These are phyloP conservation scores for Dipodomys ordii DNA, from an alignment of 2,113 vertebrate genomes.

Conservation along the genomic window DNA sequence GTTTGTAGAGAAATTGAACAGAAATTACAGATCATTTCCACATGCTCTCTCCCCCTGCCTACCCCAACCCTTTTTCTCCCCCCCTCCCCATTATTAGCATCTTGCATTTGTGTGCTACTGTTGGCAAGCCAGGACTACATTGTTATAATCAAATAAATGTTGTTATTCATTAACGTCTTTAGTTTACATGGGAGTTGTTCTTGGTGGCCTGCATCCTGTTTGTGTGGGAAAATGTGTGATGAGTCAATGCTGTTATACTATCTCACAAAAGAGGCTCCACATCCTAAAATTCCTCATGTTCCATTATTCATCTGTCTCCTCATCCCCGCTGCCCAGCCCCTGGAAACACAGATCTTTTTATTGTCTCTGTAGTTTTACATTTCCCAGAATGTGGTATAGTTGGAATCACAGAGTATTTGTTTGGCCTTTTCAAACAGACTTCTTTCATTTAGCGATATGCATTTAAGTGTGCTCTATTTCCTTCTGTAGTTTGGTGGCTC, in stretches of 20 bases:
- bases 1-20: background rate
- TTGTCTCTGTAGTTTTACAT: background rate
- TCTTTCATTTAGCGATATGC: background rate
- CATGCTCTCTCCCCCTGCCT: background rate
- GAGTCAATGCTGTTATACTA: background rate
- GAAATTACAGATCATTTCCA: background rate
- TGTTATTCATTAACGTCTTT: constrained; percentile 1
- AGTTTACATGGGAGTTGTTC: background rate
- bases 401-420: background rate
- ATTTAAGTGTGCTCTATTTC: background rate
- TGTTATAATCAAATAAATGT: background rate
- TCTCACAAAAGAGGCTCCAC: background rate
- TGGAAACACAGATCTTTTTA: background rate
- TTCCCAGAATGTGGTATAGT: background rate
- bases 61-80: no score
- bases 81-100: background rate
- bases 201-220: background rate
- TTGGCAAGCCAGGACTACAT: background rate
- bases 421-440: background rate
- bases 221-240: background rate
- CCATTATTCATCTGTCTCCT: background rate
- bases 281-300: background rate
- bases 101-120: background rate
- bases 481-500: background rate
- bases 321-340: no score